Conservation (phyloP, 2,113 vertebrate species). For the Prunella himalayana region DNA sequence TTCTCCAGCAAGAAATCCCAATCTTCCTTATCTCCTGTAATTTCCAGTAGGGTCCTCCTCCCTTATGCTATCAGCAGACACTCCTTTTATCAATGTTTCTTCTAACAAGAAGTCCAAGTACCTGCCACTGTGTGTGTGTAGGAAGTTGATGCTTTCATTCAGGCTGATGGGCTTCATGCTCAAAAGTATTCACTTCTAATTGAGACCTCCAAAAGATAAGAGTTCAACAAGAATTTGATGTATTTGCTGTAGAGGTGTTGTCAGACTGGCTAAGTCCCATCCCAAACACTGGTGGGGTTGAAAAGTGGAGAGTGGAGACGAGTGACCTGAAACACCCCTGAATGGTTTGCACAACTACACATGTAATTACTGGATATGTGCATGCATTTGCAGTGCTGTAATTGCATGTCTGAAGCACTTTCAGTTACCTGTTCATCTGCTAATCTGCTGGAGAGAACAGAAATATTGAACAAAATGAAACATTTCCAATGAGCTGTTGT, state of each 20-base stretch:
- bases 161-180: not conserved
- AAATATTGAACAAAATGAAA: not conserved
- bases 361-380: not conserved
- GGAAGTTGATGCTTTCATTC: not conserved
- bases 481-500: not conserved
- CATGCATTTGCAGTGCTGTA: not conserved
- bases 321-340: not conserved
- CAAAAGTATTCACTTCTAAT: not conserved
- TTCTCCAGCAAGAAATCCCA: not conserved
- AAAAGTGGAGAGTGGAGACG: not conserved
- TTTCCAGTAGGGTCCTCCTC: not conserved
- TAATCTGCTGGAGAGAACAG: not conserved
- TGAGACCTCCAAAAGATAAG: not conserved
- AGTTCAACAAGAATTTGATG: not conserved
- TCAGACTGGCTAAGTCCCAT: not conserved
- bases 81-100: not conserved
- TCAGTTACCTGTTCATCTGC: not conserved
- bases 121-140: not conserved
- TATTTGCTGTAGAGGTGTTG: not conserved
- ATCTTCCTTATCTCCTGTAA: not conserved
- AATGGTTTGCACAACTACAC: not conserved
- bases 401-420: not conserved
- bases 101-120: not conserved
- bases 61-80: not conserved
- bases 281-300: not conserved